Conservation (phyloP, 2,888 invertebrate species). For the Hirudinaria manillensis region DNA sequence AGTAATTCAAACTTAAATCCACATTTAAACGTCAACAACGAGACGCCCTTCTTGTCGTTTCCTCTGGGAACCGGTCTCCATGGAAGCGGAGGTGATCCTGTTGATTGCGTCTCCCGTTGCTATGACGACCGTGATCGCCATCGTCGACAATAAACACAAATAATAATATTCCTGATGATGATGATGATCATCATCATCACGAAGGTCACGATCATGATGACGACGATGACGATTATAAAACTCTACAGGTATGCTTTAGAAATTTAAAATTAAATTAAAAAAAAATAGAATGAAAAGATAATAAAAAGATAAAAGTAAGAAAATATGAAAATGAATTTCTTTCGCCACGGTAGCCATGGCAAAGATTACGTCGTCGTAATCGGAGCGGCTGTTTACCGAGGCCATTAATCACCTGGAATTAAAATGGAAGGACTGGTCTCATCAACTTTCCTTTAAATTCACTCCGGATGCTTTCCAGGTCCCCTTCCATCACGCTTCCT, state of each 20-base stretch:
- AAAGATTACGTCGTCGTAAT: background rate
- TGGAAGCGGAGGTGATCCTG: background rate
- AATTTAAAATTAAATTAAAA: background rate
- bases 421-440: too few relatives aligned
- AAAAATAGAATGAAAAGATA: slow-evolving; percentile 9
- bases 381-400: background rate
- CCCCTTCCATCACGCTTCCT: too few relatives aligned
- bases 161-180: background rate
- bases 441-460: too few relatives aligned
- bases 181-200: background rate
- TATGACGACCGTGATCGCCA: background rate
- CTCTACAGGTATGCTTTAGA: background rate
- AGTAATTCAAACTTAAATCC: background rate
- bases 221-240: slow-evolving; percentile 3
- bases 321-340: background rate
- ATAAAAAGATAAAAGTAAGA: background rate
- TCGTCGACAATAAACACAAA: background rate
- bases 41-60: background rate
- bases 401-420: background rate
- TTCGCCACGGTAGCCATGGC: background rate
- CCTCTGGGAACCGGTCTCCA: background rate
- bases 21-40: background rate
- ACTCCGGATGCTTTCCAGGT: too few relatives aligned
- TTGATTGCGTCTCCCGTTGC: background rate
- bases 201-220: background rate